These are phyloP conservation scores for Orchesella cincta DNA, from an alignment of 1,140 invertebrate species.

Conservation along the genomic window DNA sequence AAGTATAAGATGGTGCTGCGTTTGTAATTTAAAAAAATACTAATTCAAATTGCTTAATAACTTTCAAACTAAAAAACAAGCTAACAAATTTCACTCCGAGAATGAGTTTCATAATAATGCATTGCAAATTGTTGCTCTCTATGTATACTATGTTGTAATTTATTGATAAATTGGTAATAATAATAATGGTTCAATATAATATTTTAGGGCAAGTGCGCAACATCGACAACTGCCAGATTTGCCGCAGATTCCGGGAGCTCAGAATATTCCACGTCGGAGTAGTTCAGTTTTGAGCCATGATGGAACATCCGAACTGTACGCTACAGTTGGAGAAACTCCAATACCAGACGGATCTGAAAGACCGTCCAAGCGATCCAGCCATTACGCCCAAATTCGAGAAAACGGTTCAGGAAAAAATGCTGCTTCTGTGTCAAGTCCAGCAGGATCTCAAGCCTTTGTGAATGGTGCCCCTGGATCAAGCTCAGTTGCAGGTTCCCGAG, in stretches of 20 bases:
- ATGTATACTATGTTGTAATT: too few relatives aligned
- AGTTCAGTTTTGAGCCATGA: constrained; percentile 46
- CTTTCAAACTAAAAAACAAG: too few relatives aligned
- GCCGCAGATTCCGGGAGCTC: constrained; percentile 35
- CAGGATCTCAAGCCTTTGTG: neutral
- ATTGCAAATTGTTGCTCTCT: too few relatives aligned
- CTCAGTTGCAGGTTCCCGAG: neutral
- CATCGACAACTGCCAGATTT: constrained; percentile 32
- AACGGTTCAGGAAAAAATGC: too few relatives aligned
- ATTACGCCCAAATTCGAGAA: constrained; percentile 26
- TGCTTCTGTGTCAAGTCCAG: too few relatives aligned
- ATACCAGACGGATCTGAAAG: neutral
- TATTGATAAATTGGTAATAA: too few relatives aligned
- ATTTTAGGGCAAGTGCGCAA: neutral
- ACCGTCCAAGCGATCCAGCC: neutral
- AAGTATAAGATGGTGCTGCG: too few relatives aligned
- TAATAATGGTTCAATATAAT: neutral
- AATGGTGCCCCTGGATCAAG: neutral
- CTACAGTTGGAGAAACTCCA: constrained; percentile 46
- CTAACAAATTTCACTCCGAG: too few relatives aligned
- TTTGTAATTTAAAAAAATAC: too few relatives aligned
- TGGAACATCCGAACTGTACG: constrained; percentile 48
- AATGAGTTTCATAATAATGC: too few relatives aligned
- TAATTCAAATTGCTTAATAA: too few relatives aligned
- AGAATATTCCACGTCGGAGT: constrained; percentile 37